Evolutionary conservation across 2,113 vertebrate species (phyloP).

Genomic region (Leucopsar rothschildi): DNA sequence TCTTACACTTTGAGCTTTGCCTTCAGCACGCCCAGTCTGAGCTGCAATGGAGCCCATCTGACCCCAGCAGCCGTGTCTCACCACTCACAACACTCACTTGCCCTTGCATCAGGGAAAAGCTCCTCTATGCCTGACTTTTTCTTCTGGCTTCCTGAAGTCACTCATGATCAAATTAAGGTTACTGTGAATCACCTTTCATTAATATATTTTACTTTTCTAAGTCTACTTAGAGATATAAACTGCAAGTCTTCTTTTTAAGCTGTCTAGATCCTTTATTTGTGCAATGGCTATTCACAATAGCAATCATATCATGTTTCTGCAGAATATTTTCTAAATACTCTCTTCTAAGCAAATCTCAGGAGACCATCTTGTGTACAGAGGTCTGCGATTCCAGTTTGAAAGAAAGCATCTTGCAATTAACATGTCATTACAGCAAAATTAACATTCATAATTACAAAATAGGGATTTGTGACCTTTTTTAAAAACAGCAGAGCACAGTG

Average conservation of each 20-base stretch:
- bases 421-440: not conserved
- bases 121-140: not conserved
- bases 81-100: rapidly evolving
- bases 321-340: not conserved
- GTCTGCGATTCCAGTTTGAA: not conserved
- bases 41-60: not conserved
- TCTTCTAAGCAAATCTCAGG: not conserved
- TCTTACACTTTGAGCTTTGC: not conserved
- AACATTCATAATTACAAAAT: not conserved
- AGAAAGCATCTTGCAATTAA: not conserved
- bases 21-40: not conserved
- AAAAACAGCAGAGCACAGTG: not conserved
- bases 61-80: not conserved
- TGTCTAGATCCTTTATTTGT: not conserved
- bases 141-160: not conserved
- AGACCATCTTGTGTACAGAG: not conserved
- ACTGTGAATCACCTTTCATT: not conserved
- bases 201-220: not conserved
- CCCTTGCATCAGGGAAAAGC: not conserved
- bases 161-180: not conserved
- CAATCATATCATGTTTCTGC: not conserved
- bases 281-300: not conserved
- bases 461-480: not conserved
- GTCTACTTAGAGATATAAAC: not conserved
- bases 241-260: not conserved